Evolutionary conservation across 1,140 invertebrate genomes (phyloP), one percentile per base, ranked within the genome.

Genomic region (Hylaeus volcanicus): DNA sequence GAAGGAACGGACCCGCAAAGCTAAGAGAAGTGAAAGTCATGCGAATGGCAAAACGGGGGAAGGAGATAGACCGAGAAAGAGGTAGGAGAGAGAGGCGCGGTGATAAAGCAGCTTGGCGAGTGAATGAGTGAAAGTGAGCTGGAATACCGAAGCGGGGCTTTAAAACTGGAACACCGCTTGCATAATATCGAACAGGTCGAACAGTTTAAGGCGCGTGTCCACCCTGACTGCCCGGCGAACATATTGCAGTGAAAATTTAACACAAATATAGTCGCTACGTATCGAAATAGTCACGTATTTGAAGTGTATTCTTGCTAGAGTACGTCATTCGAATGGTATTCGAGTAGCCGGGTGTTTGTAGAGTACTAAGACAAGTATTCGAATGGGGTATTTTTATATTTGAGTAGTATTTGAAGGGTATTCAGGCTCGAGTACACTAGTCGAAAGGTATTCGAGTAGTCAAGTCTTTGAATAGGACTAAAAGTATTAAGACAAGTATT

Each of bases 41-140:
- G 85, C 85, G 81, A 87, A 86, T 73, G 69, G 68, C 37, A 68
- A 65, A 43, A 1, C 5, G 26, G 39, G 61, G 55, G 76, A 82
- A 58, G 75, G 79, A 58, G 61, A 56, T 15, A 12, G 64, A 39
- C 53, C 66, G 43, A 48, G 74, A 81, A 43, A 74, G 12, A 81
- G 37, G 74, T 14, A 68, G 5, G 48, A 39, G 60, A 72, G 77
- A 87, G 70, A 81, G 61, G 84, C 51, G 53, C 9, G 37, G 79
- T 79, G 81, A 88, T 88, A 90, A 89, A 87, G 89, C 81, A 89
- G 85, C 76, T 71, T 5, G 63, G 75, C 79, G 83, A 89, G 87
- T 90, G 90, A 91, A 90, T 91, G 90, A 91, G 90, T 91, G 90
- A 91, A 91, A 91, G 90, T 91, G 87, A 90, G 86, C 81, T 85